These are phyloP conservation scores for Euthynnus affinis DNA, from an alignment of 2,797 vertebrate genomes.

Conservation along the genomic window DNA sequence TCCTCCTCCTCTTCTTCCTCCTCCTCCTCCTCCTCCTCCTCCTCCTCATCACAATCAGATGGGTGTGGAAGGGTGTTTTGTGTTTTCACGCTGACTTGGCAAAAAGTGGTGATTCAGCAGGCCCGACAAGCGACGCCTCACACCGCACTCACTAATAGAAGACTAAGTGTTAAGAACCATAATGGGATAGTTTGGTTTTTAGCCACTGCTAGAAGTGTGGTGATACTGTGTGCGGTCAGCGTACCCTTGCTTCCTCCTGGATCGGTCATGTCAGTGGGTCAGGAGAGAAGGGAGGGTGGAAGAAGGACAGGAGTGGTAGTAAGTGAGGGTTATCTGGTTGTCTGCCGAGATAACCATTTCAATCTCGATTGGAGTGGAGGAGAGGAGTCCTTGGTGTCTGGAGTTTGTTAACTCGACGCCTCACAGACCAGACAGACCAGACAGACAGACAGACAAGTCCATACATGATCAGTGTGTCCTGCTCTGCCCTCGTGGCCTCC, in stretches of 20 bases:
- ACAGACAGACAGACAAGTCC: conserved; percentile 19
- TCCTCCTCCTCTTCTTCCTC: not conserved
- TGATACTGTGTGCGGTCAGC: conserved; percentile 15
- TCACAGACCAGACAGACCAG: conserved; percentile 21
- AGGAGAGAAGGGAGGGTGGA: conserved; percentile 6
- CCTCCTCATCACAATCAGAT: conserved; percentile 22
- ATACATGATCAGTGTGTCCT: conserved; percentile 33
- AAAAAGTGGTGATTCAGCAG: conserved; percentile 47
- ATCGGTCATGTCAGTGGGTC: conserved; percentile 34
- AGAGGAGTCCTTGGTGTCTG: conserved; percentile 38
- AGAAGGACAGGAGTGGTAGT: conserved; percentile 35
- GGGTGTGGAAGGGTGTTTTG: conserved; percentile 38
- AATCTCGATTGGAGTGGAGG: conserved; percentile 37
- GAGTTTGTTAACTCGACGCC: conserved; percentile 47
- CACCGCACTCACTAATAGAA: conserved; percentile 34
- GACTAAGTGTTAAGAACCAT: conserved; percentile 16
- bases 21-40: not conserved
- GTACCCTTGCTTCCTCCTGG: not conserved
- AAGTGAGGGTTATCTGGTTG: conserved; percentile 64
- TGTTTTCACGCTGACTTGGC: conserved; percentile 45
- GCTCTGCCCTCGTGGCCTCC: conserved; percentile 16
- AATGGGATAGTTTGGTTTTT: conserved; percentile 23
- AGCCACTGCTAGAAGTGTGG: not conserved
- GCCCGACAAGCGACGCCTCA: conserved; percentile 20
- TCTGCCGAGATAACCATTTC: conserved; percentile 46